These are phyloP conservation scores for Enteromius afrohamiltoni DNA, from an alignment of 2,797 vertebrate species.

Conservation along the genomic window DNA sequence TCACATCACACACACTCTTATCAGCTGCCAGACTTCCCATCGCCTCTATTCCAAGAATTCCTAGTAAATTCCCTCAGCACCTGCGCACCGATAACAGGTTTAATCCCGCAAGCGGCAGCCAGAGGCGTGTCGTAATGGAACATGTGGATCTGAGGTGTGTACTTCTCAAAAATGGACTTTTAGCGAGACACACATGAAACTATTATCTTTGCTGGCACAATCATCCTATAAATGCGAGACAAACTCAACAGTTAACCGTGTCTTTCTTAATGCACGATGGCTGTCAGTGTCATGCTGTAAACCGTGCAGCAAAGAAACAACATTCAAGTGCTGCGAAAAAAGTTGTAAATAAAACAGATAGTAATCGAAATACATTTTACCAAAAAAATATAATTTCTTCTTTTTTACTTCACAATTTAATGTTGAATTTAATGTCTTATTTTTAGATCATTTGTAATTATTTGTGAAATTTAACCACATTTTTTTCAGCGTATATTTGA, in stretches of 20 bases:
- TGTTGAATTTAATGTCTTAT: neutral
- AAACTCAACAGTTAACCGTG: neutral
- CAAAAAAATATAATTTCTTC: neutral
- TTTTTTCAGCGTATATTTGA: neutral
- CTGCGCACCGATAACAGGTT: slow-evolving; percentile 33
- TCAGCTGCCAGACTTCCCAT: slow-evolving; percentile 57
- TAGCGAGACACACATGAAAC: neutral
- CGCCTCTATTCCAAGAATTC: slow-evolving; percentile 52
- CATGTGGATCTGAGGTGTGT: neutral
- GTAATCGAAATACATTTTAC: neutral
- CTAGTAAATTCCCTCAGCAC: slow-evolving; percentile 55
- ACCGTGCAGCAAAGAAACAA: neutral
- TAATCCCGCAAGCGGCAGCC: slow-evolving; percentile 44
- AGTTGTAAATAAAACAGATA: neutral
- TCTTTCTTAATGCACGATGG: neutral
- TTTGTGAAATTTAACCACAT: neutral
- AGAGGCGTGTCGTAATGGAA: slow-evolving; percentile 9
- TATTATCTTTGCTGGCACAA: neutral
- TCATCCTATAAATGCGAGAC: neutral
- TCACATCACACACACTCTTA: slow-evolving; percentile 58
- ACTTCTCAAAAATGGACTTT: neutral
- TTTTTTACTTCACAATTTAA: neutral
- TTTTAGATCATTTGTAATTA: neutral
- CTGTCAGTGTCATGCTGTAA: neutral
- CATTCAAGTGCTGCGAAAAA: no score